A percentile compares a stretch with the other conserved stretches of the same genome.
phyloP scores from a whole-genome alignment of 2,113 vertebrate genomes.

The Takifugu flavidus region DNA sequence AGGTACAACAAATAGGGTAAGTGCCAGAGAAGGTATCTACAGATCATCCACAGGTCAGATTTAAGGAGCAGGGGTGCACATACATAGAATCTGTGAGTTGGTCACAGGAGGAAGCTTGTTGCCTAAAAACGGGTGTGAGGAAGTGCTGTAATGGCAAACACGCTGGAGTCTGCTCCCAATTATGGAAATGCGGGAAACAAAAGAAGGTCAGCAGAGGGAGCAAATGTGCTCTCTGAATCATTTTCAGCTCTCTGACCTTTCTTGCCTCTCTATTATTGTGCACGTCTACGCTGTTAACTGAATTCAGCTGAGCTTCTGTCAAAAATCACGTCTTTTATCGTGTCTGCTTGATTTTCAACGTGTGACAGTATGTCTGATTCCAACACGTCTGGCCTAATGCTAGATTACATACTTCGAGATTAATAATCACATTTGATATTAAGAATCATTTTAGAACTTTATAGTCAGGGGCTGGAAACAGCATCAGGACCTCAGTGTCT shows the following conservation, averaged over 20 bases:
- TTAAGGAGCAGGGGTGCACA: background rate
- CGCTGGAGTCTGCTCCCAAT: conserved; percentile 72
- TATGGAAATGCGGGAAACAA: conserved; percentile 58
- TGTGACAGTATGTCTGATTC: too few relatives aligned
- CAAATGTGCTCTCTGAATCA: too few relatives aligned
- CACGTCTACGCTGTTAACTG: conserved; percentile 6
- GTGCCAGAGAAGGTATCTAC: background rate
- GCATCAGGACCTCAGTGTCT: background rate
- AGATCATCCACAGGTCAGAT: background rate
- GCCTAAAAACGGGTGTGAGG: conserved; percentile 56
- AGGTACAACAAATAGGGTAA: background rate
- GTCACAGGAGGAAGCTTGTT: conserved; percentile 31
- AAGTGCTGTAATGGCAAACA: conserved; percentile 75
- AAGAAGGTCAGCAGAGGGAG: conserved; percentile 51
- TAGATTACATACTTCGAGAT: too few relatives aligned
- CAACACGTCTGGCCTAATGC: too few relatives aligned
- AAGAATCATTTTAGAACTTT: too few relatives aligned
- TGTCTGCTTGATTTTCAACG: too few relatives aligned
- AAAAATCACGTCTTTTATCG: too few relatives aligned
- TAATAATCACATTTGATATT: too few relatives aligned
- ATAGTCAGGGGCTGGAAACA: too few relatives aligned
- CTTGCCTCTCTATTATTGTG: conserved; percentile 7
- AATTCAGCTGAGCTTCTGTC: background rate
- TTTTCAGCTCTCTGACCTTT: conserved; percentile 10
- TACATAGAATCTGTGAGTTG: conserved; percentile 22